A percentile compares a stretch with the other conserved stretches of the same genome.
Evolutionary conservation across 2,113 vertebrate species (phyloP).

Genomic region (Tinamus guttatus): DNA sequence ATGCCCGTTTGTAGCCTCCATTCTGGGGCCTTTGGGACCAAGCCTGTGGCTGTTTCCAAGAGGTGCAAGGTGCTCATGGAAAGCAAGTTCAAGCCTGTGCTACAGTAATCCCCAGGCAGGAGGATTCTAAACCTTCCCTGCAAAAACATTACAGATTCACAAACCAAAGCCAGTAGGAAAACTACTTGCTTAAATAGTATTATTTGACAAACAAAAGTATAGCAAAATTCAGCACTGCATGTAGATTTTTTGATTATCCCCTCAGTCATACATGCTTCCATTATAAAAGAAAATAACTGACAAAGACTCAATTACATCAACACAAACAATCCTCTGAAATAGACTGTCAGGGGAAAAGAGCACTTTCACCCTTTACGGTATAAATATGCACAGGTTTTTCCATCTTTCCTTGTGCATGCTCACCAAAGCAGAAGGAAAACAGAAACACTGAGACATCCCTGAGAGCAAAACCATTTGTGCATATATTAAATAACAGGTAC

Average conservation of each 20-base stretch:
- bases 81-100: neutral
- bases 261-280: neutral
- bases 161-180: neutral
- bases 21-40: neutral
- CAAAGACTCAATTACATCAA: neutral
- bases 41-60: neutral
- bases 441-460: neutral
- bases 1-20: slow-evolving; percentile 11
- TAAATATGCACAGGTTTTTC: neutral
- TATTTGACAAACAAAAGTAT: neutral
- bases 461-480: neutral
- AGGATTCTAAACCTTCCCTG: neutral
- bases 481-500: neutral
- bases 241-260: neutral
- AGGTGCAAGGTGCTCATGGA: neutral
- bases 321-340: neutral
- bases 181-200: neutral
- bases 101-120: neutral
- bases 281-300: neutral
- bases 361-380: neutral
- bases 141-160: neutral
- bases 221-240: neutral
- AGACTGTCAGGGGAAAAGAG: neutral
- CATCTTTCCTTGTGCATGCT: neutral
- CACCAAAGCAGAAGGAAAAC: neutral